phyloP scores from a whole-genome alignment of 2,888 invertebrate genomes.

The Argyra leucocephala region DNA sequence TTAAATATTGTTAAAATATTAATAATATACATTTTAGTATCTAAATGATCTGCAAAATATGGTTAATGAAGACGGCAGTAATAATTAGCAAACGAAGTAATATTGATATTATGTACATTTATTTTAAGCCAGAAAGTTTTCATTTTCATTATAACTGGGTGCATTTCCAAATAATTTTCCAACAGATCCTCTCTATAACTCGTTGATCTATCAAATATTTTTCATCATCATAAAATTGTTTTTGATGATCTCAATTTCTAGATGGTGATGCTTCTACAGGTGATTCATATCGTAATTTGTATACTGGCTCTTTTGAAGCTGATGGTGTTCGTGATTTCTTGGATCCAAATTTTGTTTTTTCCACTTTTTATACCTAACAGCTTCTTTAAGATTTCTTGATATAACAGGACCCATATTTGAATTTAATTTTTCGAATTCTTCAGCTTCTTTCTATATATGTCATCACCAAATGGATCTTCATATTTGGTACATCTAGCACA shows the following conservation, averaged over 20 bases:
- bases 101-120: too few species aligned
- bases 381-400: constrained; percentile 84
- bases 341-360: constrained; percentile 87
- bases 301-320: constrained; percentile 75
- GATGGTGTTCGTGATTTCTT: constrained; percentile 94
- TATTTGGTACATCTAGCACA: constrained; percentile 95
- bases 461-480: constrained; percentile 94
- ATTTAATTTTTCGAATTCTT: constrained; percentile 83
- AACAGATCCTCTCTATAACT: constrained; percentile 65
- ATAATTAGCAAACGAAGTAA: too few species aligned
- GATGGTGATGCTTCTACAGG: constrained; percentile 98
- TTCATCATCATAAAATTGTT: constrained; percentile 71
- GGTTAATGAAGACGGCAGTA: too few species aligned
- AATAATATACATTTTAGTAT: too few species aligned
- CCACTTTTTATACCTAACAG: constrained; percentile 82
- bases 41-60: too few species aligned
- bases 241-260: constrained; percentile 80
- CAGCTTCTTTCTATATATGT: constrained; percentile 72
- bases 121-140: too few species aligned
- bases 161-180: constrained; percentile 61
- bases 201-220: constrained; percentile 55
- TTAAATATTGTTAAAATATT: too few species aligned
- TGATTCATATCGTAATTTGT: constrained; percentile 83
- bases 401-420: constrained; percentile 91
- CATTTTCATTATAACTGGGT: constrained; percentile 67